A percentile compares a stretch with the other conserved stretches of the same genome.
Conservation (phyloP, 2,888 invertebrate species). For the Pristionchus fissidentatus region DNA sequence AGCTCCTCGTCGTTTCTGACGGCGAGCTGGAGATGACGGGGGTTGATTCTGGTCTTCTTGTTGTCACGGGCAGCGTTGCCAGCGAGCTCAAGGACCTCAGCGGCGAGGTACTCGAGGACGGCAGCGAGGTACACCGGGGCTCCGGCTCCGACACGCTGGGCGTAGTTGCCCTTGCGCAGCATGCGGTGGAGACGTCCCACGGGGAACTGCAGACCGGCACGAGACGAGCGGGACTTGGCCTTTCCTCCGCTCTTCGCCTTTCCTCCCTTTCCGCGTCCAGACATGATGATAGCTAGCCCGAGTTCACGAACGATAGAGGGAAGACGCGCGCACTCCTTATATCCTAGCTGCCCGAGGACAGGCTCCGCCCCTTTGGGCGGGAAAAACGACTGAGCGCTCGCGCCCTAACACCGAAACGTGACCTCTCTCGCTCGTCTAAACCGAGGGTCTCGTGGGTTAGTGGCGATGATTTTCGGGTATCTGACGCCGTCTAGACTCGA, state of each 20-base stretch:
- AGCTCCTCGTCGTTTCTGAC: slow-evolving; percentile 68
- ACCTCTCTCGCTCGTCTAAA: slow-evolving; percentile 50
- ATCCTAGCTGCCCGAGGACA: background rate
- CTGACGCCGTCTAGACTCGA: too few relatives aligned
- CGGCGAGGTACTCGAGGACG: slow-evolving; percentile 70
- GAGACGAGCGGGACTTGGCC: slow-evolving; percentile 71
- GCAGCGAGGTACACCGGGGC: slow-evolving; percentile 71
- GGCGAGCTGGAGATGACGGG: slow-evolving; percentile 69
- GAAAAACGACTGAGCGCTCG: background rate
- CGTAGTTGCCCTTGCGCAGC: slow-evolving; percentile 72
- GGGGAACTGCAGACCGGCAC: slow-evolving; percentile 75
- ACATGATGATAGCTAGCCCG: slow-evolving; percentile 79
- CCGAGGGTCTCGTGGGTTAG: too few relatives aligned
- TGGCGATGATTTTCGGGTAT: too few relatives aligned
- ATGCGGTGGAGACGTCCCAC: slow-evolving; percentile 74
- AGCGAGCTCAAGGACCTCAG: slow-evolving; percentile 76
- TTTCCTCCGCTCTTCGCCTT: slow-evolving; percentile 78
- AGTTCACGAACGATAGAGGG: background rate
- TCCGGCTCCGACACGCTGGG: slow-evolving; percentile 70
- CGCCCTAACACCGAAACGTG: slow-evolving; percentile 56
- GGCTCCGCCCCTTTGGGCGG: slow-evolving; percentile 26
- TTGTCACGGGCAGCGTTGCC: slow-evolving; percentile 78
- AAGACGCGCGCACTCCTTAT: background rate
- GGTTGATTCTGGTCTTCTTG: slow-evolving; percentile 78
- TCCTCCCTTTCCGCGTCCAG: slow-evolving; percentile 86